A percentile compares a stretch with the other conserved stretches of the same genome.
phyloP scores from a whole-genome alignment of 2,113 vertebrate genomes.

The Sylvilagus bachmani region DNA sequence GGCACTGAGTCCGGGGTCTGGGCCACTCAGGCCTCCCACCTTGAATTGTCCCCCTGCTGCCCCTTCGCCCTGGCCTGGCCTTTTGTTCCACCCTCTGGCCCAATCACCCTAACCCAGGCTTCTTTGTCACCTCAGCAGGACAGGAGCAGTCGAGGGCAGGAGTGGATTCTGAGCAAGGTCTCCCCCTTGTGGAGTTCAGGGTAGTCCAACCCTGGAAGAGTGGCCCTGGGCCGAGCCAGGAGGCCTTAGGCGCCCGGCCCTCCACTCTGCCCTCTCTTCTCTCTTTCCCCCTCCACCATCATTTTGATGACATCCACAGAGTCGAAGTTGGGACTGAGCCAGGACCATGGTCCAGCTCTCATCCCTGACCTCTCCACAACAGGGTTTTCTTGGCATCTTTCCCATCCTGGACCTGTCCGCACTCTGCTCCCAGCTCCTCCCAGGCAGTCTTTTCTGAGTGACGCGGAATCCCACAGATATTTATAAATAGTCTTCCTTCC shows the following conservation, averaged over 20 bases:
- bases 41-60: constrained; percentile 46
- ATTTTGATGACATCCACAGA: constrained; percentile 61
- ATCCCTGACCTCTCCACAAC: constrained; percentile 67
- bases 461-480: constrained; percentile 68
- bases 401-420: constrained; percentile 72
- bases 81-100: constrained; percentile 58
- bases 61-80: not conserved
- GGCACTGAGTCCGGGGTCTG: not conserved
- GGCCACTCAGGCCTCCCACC: constrained; percentile 61
- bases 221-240: not conserved
- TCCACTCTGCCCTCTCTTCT: not conserved
- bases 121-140: constrained; percentile 71
- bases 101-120: constrained; percentile 44
- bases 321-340: constrained; percentile 73
- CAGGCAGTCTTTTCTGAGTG: constrained; percentile 74
- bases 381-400: constrained; percentile 77
- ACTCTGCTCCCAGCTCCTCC: constrained; percentile 67
- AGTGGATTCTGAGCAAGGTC: constrained; percentile 38
- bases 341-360: constrained; percentile 56
- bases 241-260: not conserved
- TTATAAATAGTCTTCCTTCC: constrained; percentile 81
- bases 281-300: constrained; percentile 9
- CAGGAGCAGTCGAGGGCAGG: constrained; percentile 56
- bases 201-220: not conserved
- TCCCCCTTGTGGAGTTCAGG: constrained; percentile 30